A percentile compares a stretch with the other conserved stretches of the same genome.
Evolutionary conservation across 2,797 vertebrate species (phyloP).

Genomic region (Sibirionetta formosa): DNA sequence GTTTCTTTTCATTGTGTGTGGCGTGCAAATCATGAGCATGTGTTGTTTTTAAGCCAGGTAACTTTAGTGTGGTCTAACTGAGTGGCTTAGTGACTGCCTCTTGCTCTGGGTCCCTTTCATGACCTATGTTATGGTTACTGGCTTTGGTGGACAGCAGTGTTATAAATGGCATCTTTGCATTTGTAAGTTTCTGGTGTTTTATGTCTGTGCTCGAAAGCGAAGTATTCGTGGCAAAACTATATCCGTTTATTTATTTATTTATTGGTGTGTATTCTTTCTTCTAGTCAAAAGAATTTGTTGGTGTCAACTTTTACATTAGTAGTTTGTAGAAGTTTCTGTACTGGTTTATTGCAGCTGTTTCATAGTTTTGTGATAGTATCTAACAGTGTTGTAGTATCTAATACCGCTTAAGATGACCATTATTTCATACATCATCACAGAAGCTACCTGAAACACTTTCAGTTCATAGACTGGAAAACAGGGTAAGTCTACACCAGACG

Average conservation of each 20-base stretch:
- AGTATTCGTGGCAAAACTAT: neutral
- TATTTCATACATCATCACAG: neutral
- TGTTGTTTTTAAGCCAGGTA: neutral
- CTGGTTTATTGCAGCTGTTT: neutral
- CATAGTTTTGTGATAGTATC: neutral
- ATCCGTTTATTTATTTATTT: too few relatives aligned
- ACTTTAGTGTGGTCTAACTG: accelerated
- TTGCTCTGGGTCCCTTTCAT: neutral
- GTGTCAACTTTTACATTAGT: neutral
- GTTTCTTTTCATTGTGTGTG: neutral
- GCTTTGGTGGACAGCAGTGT: neutral
- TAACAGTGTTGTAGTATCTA: neutral
- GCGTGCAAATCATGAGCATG: neutral
- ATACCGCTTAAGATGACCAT: neutral
- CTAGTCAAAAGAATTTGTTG: neutral
- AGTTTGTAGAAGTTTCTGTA: neutral
- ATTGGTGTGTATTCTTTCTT: neutral
- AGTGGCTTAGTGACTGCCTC: neutral
- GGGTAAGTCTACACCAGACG: neutral
- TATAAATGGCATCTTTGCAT: neutral
- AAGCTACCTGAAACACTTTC: neutral
- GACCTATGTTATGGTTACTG: neutral
- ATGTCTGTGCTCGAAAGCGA: neutral
- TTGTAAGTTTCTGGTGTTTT: neutral
- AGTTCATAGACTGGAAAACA: neutral